A percentile compares a stretch with the other conserved stretches of the same genome.
phyloP scores from a whole-genome alignment of 2,797 vertebrate species.

The Etheostoma nigrum region DNA sequence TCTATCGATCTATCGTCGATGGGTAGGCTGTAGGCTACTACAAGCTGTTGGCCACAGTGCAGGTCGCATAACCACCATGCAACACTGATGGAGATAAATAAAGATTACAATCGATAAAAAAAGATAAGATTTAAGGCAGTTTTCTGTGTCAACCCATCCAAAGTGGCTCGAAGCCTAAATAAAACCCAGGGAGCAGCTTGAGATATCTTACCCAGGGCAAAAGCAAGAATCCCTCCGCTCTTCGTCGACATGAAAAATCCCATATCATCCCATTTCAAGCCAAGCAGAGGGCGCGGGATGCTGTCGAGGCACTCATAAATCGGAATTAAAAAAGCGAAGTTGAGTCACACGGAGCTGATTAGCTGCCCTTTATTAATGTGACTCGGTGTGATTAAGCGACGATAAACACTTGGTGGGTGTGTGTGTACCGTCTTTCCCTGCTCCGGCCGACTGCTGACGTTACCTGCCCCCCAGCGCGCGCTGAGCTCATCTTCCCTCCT shows the following conservation, averaged over 20 bases:
- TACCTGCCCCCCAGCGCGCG: constrained; percentile 70
- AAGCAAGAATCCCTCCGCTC: constrained; percentile 71
- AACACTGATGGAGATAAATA: constrained; percentile 42
- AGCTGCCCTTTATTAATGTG: constrained; percentile 51
- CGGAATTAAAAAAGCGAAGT: constrained; percentile 14
- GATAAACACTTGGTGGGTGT: constrained; percentile 50
- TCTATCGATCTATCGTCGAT: constrained; percentile 22
- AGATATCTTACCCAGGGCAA: constrained; percentile 75
- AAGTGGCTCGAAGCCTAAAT: constrained; percentile 18
- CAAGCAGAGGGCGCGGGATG: constrained; percentile 68
- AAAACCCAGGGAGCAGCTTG: neutral
- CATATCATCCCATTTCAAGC: constrained; percentile 84
- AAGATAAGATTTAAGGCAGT: neutral
- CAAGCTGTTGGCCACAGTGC: constrained; percentile 49
- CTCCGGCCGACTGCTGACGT: constrained; percentile 75
- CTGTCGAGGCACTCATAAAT: constrained; percentile 52
- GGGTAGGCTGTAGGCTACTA: constrained; percentile 27
- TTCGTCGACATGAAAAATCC: constrained; percentile 81
- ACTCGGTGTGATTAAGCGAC: constrained; percentile 37
- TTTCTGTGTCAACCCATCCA: constrained; percentile 10
- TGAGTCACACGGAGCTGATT: constrained; percentile 50
- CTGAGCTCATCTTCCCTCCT: constrained; percentile 68
- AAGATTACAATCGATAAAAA: constrained; percentile 33
- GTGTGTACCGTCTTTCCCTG: constrained; percentile 41
- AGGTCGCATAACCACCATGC: constrained; percentile 44